Percentiles rank a stretch among this genome's conserved stretches.
These are phyloP conservation scores for Parascotia fuliginaria DNA, from an alignment of 2,888 invertebrate species.

Conservation along the genomic window DNA sequence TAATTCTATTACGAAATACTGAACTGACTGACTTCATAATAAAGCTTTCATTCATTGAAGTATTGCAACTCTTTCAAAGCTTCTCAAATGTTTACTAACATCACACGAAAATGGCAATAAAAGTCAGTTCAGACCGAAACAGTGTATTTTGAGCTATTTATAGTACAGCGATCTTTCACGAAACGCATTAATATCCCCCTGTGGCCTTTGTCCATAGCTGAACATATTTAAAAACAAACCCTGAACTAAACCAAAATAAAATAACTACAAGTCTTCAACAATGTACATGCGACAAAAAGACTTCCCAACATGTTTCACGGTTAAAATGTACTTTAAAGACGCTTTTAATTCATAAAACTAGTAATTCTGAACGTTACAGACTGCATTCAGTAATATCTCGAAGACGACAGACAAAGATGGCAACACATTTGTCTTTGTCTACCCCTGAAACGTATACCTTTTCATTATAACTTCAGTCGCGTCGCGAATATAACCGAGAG, in stretches of 20 bases:
- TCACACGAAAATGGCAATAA: background rate
- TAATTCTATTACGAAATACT: background rate
- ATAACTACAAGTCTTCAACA: background rate
- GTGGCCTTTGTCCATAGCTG: background rate
- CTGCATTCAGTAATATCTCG: conserved; percentile 45
- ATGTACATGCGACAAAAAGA: background rate
- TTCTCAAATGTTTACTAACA: background rate
- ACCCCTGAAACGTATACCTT: conserved; percentile 45
- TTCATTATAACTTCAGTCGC: conserved; percentile 48
- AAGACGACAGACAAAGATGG: conserved; percentile 29
- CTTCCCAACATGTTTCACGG: background rate
- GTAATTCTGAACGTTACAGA: conserved; percentile 12
- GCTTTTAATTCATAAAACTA: conserved; percentile 32
- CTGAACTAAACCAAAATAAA: background rate
- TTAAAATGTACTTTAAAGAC: conserved; percentile 9
- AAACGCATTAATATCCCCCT: conserved; percentile 2
- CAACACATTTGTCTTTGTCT: conserved; percentile 22
- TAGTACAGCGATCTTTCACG: conserved; percentile 6
- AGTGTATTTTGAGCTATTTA: conserved; percentile 8
- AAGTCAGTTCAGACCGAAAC: background rate
- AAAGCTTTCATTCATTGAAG: background rate
- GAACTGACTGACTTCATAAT: background rate
- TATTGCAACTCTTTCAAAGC: background rate
- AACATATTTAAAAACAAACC: background rate
- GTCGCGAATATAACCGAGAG: conserved; percentile 28